Conservation (phyloP, 2,113 vertebrate species). For the Mohoua ochrocephala region DNA sequence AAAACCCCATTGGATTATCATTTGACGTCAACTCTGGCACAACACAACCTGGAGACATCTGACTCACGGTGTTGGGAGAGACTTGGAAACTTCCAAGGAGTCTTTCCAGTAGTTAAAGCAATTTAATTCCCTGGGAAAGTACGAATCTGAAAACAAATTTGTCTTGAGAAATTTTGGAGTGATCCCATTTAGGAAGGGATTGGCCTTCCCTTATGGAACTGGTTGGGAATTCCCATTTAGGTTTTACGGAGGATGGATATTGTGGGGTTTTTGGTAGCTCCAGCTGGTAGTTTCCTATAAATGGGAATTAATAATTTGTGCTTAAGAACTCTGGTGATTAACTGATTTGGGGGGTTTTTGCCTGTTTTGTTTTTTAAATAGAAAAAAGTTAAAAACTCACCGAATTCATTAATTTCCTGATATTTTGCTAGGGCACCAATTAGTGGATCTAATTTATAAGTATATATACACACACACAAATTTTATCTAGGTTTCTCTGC, state of each 20-base stretch:
- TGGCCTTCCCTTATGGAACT: background rate
- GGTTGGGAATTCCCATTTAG: background rate
- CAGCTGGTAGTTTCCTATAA: background rate
- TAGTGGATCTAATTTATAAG: background rate
- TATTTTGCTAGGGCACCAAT: background rate
- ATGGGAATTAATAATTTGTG: background rate
- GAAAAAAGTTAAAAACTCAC: background rate
- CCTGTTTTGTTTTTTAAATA: background rate
- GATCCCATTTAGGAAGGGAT: background rate
- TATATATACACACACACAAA: rapidly evolving
- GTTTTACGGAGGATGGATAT: background rate
- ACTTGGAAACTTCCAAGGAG: slow-evolving; percentile 12
- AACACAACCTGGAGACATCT: background rate
- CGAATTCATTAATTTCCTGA: background rate
- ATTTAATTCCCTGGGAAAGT: background rate
- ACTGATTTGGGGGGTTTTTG: background rate
- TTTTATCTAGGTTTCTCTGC: background rate
- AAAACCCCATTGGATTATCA: background rate
- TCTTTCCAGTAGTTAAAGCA: slow-evolving; percentile 29
- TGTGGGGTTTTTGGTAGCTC: background rate
- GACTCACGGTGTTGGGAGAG: slow-evolving; percentile 4
- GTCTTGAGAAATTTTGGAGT: background rate
- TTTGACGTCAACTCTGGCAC: slow-evolving; percentile 49
- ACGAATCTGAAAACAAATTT: background rate
- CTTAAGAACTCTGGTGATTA: background rate